Evolutionary conservation across 2,797 vertebrate genomes (phyloP).

Genomic region (Discoglossus pictus): DNA sequence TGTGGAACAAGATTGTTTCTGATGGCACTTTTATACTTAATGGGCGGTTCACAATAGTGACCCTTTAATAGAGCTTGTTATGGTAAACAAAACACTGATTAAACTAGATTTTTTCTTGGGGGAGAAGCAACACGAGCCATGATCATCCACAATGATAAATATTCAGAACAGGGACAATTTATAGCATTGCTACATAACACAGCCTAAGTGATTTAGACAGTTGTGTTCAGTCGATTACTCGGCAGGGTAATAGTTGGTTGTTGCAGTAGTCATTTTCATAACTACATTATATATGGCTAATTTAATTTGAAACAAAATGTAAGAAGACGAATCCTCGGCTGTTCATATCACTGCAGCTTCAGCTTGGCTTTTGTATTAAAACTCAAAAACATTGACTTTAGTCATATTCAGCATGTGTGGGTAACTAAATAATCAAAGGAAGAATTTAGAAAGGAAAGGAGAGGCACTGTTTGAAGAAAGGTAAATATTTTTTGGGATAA

Average conservation of each 20-base stretch:
- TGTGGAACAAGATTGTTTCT: too few species aligned
- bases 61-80: too few species aligned
- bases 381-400: conserved; percentile 20
- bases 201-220: conserved; percentile 48
- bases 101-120: too few species aligned
- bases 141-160: too few species aligned
- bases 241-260: conserved; percentile 49
- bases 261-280: conserved; percentile 50
- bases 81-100: too few species aligned
- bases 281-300: conserved; percentile 52
- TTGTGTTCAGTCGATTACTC: conserved; percentile 48
- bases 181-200: conserved; percentile 24
- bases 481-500: too few species aligned
- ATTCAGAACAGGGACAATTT: conserved; percentile 7
- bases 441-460: conserved; percentile 6
- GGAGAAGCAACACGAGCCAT: too few species aligned
- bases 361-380: conserved; percentile 22
- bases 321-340: conserved; percentile 15
- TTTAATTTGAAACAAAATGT: conserved; percentile 50
- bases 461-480: conserved; percentile 13
- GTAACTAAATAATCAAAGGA: conserved; percentile 22
- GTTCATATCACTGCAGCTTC: conserved; percentile 12
- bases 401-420: conserved; percentile 7
- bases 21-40: too few species aligned
- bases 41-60: too few species aligned